These are phyloP conservation scores for Sylvia atricapilla DNA, from an alignment of 2,113 vertebrate species.

Conservation along the genomic window DNA sequence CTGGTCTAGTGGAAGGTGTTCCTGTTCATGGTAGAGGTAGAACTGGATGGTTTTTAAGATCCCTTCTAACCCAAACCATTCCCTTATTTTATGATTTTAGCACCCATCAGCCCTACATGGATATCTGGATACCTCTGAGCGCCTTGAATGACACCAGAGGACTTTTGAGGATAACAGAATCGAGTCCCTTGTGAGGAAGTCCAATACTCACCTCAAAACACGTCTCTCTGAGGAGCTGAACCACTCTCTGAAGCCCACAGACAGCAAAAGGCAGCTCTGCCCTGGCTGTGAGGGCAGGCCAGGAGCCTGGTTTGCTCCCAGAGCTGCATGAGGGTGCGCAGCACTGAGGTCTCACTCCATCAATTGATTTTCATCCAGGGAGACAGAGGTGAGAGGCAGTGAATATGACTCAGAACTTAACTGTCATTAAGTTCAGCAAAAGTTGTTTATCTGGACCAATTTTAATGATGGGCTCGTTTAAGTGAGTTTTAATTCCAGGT, in stretches of 20 bases:
- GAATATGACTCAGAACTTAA: background rate
- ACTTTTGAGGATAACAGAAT: background rate
- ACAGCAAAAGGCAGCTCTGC: background rate
- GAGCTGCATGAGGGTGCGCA: background rate
- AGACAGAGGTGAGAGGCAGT: background rate
- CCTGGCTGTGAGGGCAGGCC: background rate
- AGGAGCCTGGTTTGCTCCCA: background rate
- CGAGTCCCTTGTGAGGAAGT: background rate
- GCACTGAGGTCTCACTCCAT: background rate
- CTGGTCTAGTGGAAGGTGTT: background rate
- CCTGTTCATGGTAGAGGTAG: background rate
- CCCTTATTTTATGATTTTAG: background rate
- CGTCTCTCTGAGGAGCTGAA: background rate
- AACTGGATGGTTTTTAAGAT: background rate
- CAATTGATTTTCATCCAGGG: background rate
- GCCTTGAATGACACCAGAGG: fast-evolving
- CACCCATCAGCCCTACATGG: fast-evolving
- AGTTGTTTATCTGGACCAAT: background rate
- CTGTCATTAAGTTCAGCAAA: background rate
- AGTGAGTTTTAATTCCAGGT: background rate
- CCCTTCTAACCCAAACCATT: background rate
- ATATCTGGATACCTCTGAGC: background rate
- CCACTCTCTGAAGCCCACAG: background rate
- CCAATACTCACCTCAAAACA: background rate
- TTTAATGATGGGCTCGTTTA: background rate